These are phyloP conservation scores for Cossypha polioptera DNA, from an alignment of 2,797 vertebrate genomes.

Conservation along the genomic window DNA sequence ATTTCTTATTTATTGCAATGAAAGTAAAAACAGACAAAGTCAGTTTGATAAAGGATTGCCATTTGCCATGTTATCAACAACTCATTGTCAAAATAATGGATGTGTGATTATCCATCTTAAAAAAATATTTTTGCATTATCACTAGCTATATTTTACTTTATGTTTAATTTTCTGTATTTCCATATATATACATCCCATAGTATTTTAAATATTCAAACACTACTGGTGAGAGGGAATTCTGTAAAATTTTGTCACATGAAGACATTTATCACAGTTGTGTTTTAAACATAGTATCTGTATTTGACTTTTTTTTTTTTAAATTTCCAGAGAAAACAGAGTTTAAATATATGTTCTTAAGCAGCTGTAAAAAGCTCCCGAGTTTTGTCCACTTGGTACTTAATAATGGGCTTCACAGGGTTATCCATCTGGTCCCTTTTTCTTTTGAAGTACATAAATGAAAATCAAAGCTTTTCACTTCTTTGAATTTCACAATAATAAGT, in stretches of 20 bases:
- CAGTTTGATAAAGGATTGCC: not conserved
- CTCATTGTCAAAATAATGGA: not conserved
- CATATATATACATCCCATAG: not conserved
- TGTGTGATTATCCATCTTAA: not conserved
- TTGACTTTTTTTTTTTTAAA: not conserved
- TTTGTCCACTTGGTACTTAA: not conserved
- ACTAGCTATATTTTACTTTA: not conserved
- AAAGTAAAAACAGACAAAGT: not conserved
- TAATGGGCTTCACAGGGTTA: not conserved
- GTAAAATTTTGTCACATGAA: not conserved
- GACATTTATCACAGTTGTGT: not conserved
- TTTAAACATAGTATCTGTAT: not conserved
- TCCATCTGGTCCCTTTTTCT: constrained; percentile 2
- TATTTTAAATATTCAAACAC: not conserved
- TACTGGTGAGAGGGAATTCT: not conserved
- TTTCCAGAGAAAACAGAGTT: not conserved
- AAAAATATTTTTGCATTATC: not conserved
- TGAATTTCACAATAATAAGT: constrained; percentile 46
- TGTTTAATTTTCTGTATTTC: not conserved
- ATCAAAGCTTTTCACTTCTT: constrained; percentile 41
- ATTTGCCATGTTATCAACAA: not conserved
- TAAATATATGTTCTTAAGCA: not conserved
- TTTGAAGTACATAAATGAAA: constrained; percentile 8
- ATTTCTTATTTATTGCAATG: not conserved
- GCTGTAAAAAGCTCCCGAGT: not conserved